phyloP scores from a whole-genome alignment of 1,140 invertebrate species.

The Linepithema humile region DNA sequence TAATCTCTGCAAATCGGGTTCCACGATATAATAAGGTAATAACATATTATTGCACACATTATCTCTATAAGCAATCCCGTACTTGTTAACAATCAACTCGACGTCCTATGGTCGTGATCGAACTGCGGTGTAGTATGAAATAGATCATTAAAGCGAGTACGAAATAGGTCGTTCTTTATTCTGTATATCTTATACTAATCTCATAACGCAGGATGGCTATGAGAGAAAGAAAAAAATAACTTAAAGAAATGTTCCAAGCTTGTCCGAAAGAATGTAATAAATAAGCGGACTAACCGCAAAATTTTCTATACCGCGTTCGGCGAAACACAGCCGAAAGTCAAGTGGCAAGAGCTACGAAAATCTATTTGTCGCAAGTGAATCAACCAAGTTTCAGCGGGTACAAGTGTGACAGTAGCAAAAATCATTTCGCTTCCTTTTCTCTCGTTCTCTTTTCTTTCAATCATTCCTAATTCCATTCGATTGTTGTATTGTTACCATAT shows the following conservation, averaged over 20 bases:
- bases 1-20: slow-evolving; percentile 8
- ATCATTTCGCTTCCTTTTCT: not conserved
- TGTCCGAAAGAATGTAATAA: slow-evolving; percentile 53
- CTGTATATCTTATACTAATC: slow-evolving; percentile 70
- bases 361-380: slow-evolving; percentile 13
- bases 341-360: slow-evolving; percentile 33
- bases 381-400: slow-evolving; percentile 51
- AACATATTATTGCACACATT: not conserved
- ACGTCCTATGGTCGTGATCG: slow-evolving; percentile 66
- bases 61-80: slow-evolving; percentile 23
- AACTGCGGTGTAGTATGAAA: slow-evolving; percentile 51
- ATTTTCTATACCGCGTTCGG: slow-evolving; percentile 39
- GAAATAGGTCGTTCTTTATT: slow-evolving; percentile 72
- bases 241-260: not conserved
- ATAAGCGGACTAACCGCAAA: slow-evolving; percentile 50
- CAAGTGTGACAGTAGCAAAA: slow-evolving; percentile 51
- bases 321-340: slow-evolving; percentile 46
- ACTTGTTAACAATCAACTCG: slow-evolving; percentile 13
- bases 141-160: slow-evolving; percentile 67
- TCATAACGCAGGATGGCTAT: slow-evolving; percentile 61
- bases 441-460: slow-evolving; percentile 17
- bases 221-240: slow-evolving; percentile 60
- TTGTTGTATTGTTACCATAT: slow-evolving; percentile 65
- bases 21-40: slow-evolving; percentile 22
- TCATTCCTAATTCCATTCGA: slow-evolving; percentile 66